phyloP scores from a whole-genome alignment of 1,140 invertebrate species.

The Trissolcus basalis region DNA sequence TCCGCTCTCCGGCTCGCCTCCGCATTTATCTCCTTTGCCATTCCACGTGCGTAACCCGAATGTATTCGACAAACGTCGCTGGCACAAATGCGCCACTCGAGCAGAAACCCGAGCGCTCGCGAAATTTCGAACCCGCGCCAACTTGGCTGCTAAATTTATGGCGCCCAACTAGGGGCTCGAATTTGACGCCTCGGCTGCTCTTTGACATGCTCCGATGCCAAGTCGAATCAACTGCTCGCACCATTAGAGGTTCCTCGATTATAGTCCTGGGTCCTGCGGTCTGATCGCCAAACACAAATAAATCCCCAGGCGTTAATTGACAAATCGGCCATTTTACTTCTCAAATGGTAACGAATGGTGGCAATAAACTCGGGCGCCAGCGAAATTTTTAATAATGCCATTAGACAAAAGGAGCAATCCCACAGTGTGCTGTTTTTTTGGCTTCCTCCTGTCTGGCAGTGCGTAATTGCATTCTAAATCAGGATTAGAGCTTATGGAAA shows the following conservation, averaged over 20 bases:
- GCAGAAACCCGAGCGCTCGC: background rate
- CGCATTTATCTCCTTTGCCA: slow-evolving; percentile 42
- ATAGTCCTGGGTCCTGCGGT: slow-evolving; percentile 23
- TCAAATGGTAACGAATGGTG: slow-evolving; percentile 46
- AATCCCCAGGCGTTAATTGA: slow-evolving; percentile 47
- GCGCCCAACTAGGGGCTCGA: background rate
- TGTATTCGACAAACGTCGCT: slow-evolving; percentile 27
- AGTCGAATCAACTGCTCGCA: background rate
- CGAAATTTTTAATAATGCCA: slow-evolving; percentile 49
- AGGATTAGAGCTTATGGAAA: slow-evolving; percentile 40
- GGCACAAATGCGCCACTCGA: slow-evolving; percentile 17
- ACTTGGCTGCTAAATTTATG: background rate
- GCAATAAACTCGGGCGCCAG: slow-evolving; percentile 29
- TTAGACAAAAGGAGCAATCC: slow-evolving; percentile 16
- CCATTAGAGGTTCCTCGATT: slow-evolving; percentile 42
- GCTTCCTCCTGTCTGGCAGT: slow-evolving; percentile 24
- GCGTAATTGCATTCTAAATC: slow-evolving; percentile 48
- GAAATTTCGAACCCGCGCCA: slow-evolving; percentile 2
- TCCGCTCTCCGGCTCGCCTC: slow-evolving; percentile 1
- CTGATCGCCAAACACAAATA: slow-evolving; percentile 48
- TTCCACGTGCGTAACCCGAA: slow-evolving; percentile 35
- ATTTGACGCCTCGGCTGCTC: background rate
- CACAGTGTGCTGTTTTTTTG: slow-evolving; percentile 20
- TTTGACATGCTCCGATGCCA: background rate
- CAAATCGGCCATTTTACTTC: slow-evolving; percentile 54